Evolutionary conservation across 2,113 vertebrate genomes (phyloP).

Genomic region (Chrysochloris asiatica): DNA sequence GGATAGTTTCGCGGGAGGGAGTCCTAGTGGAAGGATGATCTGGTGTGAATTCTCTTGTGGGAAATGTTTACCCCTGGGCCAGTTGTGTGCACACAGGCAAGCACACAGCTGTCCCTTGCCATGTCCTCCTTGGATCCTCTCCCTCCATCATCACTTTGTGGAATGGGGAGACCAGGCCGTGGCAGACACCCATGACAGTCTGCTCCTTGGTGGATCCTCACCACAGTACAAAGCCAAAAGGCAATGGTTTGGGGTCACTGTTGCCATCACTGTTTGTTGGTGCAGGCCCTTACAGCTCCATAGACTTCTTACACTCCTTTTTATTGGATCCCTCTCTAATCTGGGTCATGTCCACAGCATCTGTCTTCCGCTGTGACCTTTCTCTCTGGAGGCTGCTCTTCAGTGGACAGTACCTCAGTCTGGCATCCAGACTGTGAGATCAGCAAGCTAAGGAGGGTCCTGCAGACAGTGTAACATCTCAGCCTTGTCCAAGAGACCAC

Average conservation of each 20-base stretch:
- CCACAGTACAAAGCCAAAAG: background rate
- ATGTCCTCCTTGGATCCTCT: background rate
- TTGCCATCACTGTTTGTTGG: background rate
- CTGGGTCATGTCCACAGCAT: background rate
- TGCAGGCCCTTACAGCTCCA: background rate
- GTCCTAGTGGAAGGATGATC: background rate
- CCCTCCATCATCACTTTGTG: background rate
- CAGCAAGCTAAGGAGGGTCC: background rate
- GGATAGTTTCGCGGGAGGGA: background rate
- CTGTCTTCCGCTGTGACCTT: background rate
- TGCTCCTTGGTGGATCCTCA: background rate
- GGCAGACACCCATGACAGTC: background rate
- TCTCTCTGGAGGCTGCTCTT: background rate
- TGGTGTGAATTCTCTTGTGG: background rate
- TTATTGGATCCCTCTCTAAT: background rate
- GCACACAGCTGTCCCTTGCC: background rate
- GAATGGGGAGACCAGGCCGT: background rate
- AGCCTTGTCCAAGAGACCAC: background rate
- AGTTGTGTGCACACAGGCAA: background rate
- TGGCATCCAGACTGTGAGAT: constrained; percentile 66
- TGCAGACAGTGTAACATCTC: background rate
- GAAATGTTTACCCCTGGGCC: background rate
- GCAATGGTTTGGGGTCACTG: background rate
- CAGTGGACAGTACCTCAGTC: background rate
- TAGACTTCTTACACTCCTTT: background rate